phyloP scores from a whole-genome alignment of 2,888 invertebrate species.

The Ecliptopera silaceata region DNA sequence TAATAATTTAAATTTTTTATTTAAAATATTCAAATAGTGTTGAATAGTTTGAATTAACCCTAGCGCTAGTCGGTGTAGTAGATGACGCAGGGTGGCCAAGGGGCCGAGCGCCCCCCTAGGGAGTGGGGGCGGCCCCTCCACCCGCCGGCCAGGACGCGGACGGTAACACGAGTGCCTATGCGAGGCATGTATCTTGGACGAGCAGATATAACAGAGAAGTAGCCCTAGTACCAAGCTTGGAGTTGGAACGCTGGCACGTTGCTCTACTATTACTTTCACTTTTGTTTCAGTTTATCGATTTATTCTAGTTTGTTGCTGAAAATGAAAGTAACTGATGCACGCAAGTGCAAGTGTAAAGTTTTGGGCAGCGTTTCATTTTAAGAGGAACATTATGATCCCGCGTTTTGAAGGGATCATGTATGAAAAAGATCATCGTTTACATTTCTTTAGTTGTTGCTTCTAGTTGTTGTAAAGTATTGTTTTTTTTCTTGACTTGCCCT shows the following conservation, averaged over 20 bases:
- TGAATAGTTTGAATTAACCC: conserved; percentile 79
- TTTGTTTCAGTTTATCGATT: conserved; percentile 24
- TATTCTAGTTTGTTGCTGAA: background rate
- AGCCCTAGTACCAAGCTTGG: conserved; percentile 78
- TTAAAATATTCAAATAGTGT: conserved; percentile 76
- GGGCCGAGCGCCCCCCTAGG: conserved; percentile 48
- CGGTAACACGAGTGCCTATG: conserved; percentile 83
- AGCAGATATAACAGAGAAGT: conserved; percentile 83
- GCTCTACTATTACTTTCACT: conserved; percentile 58
- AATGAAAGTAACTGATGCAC: conserved; percentile 6
- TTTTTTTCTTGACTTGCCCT: no score
- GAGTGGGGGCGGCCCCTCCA: conserved; percentile 38
- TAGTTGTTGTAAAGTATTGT: no score
- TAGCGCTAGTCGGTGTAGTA: conserved; percentile 78
- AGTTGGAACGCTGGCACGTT: conserved; percentile 38
- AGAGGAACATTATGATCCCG: no score
- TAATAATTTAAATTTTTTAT: conserved; percentile 47
- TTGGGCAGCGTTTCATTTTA: no score
- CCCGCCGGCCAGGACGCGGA: conserved; percentile 71
- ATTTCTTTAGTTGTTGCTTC: no score
- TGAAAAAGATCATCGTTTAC: no score
- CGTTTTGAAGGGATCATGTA: no score
- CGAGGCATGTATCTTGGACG: conserved; percentile 83
- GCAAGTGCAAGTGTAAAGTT: no score
- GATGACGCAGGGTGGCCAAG: conserved; percentile 72